Conservation (phyloP, 2,888 invertebrate genomes). For the Melangyna quadrimaculata region DNA sequence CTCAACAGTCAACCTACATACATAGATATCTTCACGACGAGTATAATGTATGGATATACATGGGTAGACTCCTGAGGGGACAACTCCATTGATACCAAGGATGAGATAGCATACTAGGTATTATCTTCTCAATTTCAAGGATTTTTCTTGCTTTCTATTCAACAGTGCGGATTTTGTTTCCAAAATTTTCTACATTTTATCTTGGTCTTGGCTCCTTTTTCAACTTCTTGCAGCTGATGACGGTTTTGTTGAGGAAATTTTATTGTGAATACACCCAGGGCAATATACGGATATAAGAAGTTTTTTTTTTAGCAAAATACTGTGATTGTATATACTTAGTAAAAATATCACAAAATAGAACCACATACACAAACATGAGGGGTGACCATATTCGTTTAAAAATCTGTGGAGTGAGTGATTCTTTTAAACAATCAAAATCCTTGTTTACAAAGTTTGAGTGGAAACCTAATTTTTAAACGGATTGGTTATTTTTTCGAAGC, state of each 20-base stretch:
- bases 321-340: conserved; percentile 20
- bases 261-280: neutral
- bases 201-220: neutral
- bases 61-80: conserved; percentile 13
- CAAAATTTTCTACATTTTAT: conserved; percentile 6
- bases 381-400: neutral
- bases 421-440: too few species aligned
- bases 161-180: conserved; percentile 47
- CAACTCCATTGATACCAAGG: conserved; percentile 47
- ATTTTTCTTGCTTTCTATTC: conserved; percentile 24
- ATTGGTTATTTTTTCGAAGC: too few species aligned
- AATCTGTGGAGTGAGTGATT: neutral
- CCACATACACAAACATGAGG: neutral
- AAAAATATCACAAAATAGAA: neutral
- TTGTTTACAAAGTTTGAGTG: too few species aligned
- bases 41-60: neutral
- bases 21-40: neutral
- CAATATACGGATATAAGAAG: conserved; percentile 19
- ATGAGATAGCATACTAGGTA: conserved; percentile 27
- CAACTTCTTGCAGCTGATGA: neutral
- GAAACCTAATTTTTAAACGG: too few species aligned
- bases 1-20: conserved; percentile 12
- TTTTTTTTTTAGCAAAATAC: conserved; percentile 22
- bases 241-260: conserved; percentile 5
- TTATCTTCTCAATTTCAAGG: conserved; percentile 54